Percentiles rank a stretch among this genome's conserved stretches.
Conservation (phyloP, 2,113 vertebrate genomes). For the Hippolais icterina region DNA sequence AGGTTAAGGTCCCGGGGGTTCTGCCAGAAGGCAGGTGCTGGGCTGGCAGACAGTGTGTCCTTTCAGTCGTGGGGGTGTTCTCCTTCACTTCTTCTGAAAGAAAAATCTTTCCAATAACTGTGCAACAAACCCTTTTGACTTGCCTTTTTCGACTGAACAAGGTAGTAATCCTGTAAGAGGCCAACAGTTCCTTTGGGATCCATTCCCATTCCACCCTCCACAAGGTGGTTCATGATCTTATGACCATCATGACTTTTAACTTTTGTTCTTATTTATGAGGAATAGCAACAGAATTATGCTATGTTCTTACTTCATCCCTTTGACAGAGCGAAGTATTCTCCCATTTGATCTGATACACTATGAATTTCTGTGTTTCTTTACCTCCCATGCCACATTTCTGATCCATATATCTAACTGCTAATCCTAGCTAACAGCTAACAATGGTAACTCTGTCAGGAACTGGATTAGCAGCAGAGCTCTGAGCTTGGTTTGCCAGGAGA, state of each 20-base stretch:
- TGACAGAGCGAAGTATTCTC: neutral
- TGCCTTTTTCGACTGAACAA: neutral
- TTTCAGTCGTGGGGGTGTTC: neutral
- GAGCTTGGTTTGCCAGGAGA: neutral
- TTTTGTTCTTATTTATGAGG: neutral
- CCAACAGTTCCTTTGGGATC: neutral
- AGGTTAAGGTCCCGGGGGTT: slow-evolving; percentile 13
- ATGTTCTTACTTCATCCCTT: neutral
- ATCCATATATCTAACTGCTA: neutral
- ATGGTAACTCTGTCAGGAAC: neutral
- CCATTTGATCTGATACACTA: neutral
- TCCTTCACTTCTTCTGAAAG: slow-evolving; percentile 3
- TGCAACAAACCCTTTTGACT: neutral
- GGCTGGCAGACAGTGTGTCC: neutral
- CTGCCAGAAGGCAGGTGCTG: slow-evolving; percentile 44
- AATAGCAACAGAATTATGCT: neutral
- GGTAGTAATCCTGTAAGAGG: neutral
- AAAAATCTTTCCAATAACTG: neutral
- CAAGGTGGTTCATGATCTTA: neutral
- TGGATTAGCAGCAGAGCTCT: neutral
- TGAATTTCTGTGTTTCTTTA: neutral
- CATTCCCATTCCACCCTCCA: accelerated
- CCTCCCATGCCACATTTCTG: neutral
- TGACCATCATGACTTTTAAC: neutral
- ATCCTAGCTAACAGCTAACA: neutral